phyloP scores from a whole-genome alignment of 2,113 vertebrate genomes.

The Theropithecus gelada region DNA sequence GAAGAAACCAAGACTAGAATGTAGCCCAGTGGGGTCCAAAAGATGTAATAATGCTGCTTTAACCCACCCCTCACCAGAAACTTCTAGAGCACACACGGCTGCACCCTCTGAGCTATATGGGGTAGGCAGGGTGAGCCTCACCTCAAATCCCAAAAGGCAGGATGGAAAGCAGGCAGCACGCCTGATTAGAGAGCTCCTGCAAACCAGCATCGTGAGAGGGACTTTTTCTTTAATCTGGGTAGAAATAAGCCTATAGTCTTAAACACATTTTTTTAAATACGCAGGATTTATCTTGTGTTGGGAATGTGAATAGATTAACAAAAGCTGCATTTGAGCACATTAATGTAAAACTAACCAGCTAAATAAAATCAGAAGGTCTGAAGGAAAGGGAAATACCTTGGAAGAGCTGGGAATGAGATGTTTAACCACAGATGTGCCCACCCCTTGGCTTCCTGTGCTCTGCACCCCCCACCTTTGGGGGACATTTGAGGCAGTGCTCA shows the following conservation, averaged over 20 bases:
- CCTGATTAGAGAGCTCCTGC: not conserved
- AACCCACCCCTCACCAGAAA: no score
- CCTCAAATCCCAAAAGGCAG: not conserved
- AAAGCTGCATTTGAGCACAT: not conserved
- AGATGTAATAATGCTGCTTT: not conserved
- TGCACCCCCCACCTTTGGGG: not conserved
- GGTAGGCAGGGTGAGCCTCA: rapidly evolving
- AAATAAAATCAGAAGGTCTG: constrained; percentile 32
- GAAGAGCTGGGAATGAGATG: not conserved
- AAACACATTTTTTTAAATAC: not conserved
- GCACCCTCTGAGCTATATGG: not conserved
- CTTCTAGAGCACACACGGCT: not conserved
- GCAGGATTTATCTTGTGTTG: not conserved
- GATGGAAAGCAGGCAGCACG: not conserved
- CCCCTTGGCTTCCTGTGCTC: not conserved
- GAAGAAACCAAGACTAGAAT: not conserved
- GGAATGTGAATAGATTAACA: not conserved
- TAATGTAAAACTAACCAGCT: constrained; percentile 23
- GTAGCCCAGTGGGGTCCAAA: not conserved
- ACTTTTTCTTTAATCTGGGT: not conserved
- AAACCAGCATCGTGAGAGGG: not conserved
- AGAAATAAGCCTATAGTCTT: constrained; percentile 16
- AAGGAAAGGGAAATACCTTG: not conserved
- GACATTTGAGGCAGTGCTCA: not conserved
- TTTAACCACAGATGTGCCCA: not conserved